Conservation (phyloP, 2,797 vertebrate species). For the Mastacembelus armatus region DNA sequence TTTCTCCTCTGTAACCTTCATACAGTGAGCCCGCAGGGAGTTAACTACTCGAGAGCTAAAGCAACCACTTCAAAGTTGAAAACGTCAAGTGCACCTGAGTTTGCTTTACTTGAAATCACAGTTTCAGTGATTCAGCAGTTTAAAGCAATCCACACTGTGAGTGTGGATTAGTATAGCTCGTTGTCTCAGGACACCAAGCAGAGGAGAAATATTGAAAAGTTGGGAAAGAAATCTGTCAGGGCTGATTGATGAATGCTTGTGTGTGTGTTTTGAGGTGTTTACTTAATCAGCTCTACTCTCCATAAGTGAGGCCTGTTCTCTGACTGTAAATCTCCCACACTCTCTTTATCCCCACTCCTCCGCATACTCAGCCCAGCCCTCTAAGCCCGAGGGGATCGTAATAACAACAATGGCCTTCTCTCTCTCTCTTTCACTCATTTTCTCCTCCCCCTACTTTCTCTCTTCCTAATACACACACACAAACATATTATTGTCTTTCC, state of each 20-base stretch:
- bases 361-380: slow-evolving; percentile 45
- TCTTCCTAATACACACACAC: slow-evolving; percentile 58
- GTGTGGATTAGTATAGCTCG: neutral
- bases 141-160: too few species aligned
- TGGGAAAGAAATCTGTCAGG: slow-evolving; percentile 6
- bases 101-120: neutral
- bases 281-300: slow-evolving; percentile 61
- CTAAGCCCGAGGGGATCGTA: slow-evolving; percentile 56
- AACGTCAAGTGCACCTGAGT: slow-evolving; percentile 8
- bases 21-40: slow-evolving; percentile 13
- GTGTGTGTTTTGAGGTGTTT: slow-evolving; percentile 36
- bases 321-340: slow-evolving; percentile 64
- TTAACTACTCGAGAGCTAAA: slow-evolving; percentile 30
- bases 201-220: neutral
- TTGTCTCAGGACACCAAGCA: slow-evolving; percentile 21
- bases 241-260: slow-evolving; percentile 42
- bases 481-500: slow-evolving; percentile 75
- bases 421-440: slow-evolving; percentile 27
- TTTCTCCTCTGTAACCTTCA: slow-evolving; percentile 25
- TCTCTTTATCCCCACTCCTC: slow-evolving; percentile 32
- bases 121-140: slow-evolving; percentile 24
- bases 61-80: slow-evolving; percentile 21
- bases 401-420: slow-evolving; percentile 74
- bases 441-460: slow-evolving; percentile 39
- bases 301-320: slow-evolving; percentile 51